Base-by-base conservation (phyloP, 2,888 invertebrate species). In the Scaptomyza reducta region DNA sequence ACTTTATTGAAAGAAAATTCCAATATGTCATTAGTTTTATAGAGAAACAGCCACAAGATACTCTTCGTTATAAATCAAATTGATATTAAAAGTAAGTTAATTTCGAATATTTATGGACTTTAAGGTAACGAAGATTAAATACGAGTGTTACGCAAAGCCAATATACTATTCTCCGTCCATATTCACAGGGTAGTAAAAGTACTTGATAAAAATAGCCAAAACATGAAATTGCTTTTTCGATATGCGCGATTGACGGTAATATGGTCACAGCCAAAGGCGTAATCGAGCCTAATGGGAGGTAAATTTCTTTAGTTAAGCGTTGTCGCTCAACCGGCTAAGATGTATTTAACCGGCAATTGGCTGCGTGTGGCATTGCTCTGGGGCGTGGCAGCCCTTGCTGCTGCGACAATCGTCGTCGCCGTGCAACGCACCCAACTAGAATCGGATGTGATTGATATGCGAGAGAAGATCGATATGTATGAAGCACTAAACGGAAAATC, bases 311-410 rank as follows among this genome's bases (percentile, higher is more conserved):
- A 82, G 81, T 82, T 65, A 65, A 41, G 66, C 22, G 45, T 68
- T 58, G 61, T 42, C 57, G 65, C 25, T 73, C 70, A 40, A 62
- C 29, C 55, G 46, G 71, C 35, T 41, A 82, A 76, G 83, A 87
- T 83, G 83, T 60, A 59, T 29, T n/a, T 47, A 14, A 49, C 47
- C 27, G 50, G 46, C 29, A 60, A 55, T 65, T 58, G 68, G 46
- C 27, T 77, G 22, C 63, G 73, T 29, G 33, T 77, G 18, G 50
- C 63, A 4, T 33, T 90, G 6, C 45, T 69, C 44, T 90, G 79
- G 81, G 72, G 69, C 14, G 40, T 87, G 29, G 77, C 72, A 18
- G 77, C 79, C 13, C 70, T 79, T 25, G 66, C 70, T 10, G 58
- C 77, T 1, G 70, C 81, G 33, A 22, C 22, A 3, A 22, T 22